Conservation (phyloP, 2,113 vertebrate genomes). For the Cavia porcellus region DNA sequence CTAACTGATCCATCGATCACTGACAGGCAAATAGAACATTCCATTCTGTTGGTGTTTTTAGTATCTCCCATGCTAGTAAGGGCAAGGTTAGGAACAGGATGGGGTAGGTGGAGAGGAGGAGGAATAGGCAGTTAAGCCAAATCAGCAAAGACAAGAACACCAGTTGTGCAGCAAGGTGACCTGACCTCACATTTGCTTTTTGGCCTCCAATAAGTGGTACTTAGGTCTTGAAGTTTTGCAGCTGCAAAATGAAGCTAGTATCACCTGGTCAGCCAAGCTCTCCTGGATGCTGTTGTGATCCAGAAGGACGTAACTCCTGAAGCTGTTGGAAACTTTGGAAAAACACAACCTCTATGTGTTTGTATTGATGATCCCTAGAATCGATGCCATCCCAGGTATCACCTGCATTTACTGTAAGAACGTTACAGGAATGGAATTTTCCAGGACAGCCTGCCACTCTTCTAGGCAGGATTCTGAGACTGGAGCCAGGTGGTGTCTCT, state of each 20-base stretch:
- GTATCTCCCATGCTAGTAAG: background rate
- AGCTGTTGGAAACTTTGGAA: background rate
- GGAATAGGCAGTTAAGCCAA: background rate
- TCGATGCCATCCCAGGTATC: too few species aligned
- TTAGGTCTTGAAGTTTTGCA: background rate
- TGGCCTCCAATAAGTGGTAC: background rate
- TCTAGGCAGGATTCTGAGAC: background rate
- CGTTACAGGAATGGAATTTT: background rate
- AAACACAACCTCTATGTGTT: background rate
- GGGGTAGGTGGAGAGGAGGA: rapidly evolving
- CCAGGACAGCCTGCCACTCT: background rate
- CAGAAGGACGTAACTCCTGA: background rate
- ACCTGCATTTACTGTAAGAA: background rate
- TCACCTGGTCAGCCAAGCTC: background rate
- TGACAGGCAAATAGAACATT: slow-evolving; percentile 13
- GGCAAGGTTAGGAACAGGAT: background rate
- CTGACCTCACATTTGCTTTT: background rate
- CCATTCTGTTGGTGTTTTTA: slow-evolving; percentile 5
- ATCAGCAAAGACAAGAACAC: background rate
- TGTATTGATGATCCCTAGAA: background rate
- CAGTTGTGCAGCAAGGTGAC: background rate
- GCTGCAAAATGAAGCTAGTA: background rate
- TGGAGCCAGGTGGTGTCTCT: background rate
- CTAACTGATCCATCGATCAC: background rate
- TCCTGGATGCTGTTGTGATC: background rate